phyloP scores from a whole-genome alignment of 2,113 vertebrate species.

The Suricata suricatta region DNA sequence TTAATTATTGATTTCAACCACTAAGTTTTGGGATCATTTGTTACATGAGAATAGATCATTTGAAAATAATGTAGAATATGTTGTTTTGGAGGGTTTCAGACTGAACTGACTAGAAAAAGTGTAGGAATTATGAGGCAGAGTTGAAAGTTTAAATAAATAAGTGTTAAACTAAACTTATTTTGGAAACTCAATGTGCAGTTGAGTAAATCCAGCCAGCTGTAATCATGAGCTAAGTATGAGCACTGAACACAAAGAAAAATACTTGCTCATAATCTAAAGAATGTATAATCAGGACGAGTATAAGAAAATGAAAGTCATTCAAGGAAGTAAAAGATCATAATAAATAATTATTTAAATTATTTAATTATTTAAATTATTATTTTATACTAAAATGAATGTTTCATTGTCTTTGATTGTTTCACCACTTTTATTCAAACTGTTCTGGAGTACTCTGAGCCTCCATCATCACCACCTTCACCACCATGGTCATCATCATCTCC shows the following conservation, averaged over 20 bases:
- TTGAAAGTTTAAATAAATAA: background rate
- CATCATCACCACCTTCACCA: too few species aligned
- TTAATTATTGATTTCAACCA: background rate
- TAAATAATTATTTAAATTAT: background rate
- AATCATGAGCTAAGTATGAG: background rate
- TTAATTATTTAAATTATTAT: background rate
- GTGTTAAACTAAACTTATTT: background rate
- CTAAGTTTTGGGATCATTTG: background rate
- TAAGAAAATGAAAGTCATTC: background rate
- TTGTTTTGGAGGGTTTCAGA: background rate
- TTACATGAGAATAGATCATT: background rate
- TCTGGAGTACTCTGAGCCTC: background rate
- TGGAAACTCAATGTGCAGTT: background rate
- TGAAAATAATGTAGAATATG: background rate
- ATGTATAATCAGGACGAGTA: rapidly evolving
- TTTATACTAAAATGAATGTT: background rate
- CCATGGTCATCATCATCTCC: background rate
- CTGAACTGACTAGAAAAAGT: background rate
- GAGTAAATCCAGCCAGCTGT: background rate
- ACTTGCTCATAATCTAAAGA: background rate
- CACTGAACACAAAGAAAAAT: background rate
- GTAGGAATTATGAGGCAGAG: background rate
- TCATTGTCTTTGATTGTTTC: background rate
- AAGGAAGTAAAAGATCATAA: background rate
- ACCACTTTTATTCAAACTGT: background rate